phyloP scores from a whole-genome alignment of 2,888 invertebrate genomes.

The Epinotia ramella region DNA sequence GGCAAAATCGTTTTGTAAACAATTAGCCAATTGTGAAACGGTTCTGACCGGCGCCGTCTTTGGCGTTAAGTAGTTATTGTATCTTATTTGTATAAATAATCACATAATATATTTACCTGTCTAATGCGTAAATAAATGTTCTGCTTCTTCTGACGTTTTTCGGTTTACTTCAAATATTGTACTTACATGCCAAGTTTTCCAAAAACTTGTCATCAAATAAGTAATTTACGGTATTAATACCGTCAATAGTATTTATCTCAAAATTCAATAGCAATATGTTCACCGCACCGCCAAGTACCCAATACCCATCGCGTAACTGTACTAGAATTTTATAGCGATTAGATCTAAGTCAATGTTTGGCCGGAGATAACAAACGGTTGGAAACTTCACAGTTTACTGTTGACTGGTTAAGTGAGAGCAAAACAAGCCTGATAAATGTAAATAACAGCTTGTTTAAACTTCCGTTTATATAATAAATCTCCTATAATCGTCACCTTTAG shows the following conservation, averaged over 20 bases:
- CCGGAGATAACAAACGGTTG: slow-evolving; percentile 66
- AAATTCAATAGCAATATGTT: slow-evolving; percentile 21
- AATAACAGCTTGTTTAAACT: slow-evolving; percentile 53
- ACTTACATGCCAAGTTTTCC: not conserved
- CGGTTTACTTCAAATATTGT: no score
- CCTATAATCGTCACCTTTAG: slow-evolving; percentile 44
- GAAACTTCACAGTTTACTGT: slow-evolving; percentile 66
- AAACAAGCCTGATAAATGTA: slow-evolving; percentile 51
- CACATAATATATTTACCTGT: not conserved
- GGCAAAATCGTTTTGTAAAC: no score
- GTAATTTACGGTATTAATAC: not conserved
- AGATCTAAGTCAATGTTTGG: slow-evolving; percentile 68
- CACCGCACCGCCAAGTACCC: not conserved
- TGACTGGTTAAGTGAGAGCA: slow-evolving; percentile 58
- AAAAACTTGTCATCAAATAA: not conserved
- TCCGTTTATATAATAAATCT: slow-evolving; percentile 46
- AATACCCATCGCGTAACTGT: slow-evolving; percentile 54
- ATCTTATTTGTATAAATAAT: not conserved
- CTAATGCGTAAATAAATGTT: not conserved
- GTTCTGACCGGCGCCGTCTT: no score
- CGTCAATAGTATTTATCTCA: not conserved
- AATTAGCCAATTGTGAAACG: no score
- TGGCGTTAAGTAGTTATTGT: not conserved
- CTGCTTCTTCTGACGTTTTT: not conserved
- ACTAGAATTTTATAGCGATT: slow-evolving; percentile 56